phyloP scores from a whole-genome alignment of 2,888 invertebrate species.

The Sinhomidia bicolor region DNA sequence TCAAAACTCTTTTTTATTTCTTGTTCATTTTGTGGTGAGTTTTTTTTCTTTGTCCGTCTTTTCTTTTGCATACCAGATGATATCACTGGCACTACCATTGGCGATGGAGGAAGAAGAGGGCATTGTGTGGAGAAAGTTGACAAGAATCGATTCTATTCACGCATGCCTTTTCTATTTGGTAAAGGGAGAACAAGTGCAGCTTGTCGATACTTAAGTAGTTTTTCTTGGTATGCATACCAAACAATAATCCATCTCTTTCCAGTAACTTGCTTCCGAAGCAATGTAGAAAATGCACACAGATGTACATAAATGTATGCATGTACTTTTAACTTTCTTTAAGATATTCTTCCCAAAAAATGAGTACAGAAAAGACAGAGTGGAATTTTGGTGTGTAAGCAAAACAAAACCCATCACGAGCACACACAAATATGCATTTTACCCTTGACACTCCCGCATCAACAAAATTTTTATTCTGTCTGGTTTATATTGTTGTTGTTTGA shows the following conservation, averaged over 20 bases:
- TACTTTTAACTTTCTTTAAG: not conserved
- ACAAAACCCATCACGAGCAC: not conserved
- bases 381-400: not conserved
- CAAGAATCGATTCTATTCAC: constrained; percentile 62
- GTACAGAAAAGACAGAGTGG: not conserved
- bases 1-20: not conserved
- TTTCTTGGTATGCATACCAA: constrained; percentile 36
- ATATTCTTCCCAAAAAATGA: not conserved
- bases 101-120: not conserved
- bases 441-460: too few relatives aligned
- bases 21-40: not conserved
- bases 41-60: not conserved
- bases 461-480: too few relatives aligned
- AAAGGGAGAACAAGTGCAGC: constrained; percentile 10
- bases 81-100: not conserved
- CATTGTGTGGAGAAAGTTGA: constrained; percentile 43
- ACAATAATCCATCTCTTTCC: constrained; percentile 1
- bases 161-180: constrained; percentile 24
- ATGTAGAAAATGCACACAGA: too few relatives aligned
- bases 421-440: too few relatives aligned
- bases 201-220: constrained; percentile 18
- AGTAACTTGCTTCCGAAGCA: too few relatives aligned
- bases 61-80: constrained; percentile 35
- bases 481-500: too few relatives aligned
- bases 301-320: too few relatives aligned